Evolutionary conservation across 2,113 vertebrate species (phyloP).

Genomic region (Neofelis nebulosa): DNA sequence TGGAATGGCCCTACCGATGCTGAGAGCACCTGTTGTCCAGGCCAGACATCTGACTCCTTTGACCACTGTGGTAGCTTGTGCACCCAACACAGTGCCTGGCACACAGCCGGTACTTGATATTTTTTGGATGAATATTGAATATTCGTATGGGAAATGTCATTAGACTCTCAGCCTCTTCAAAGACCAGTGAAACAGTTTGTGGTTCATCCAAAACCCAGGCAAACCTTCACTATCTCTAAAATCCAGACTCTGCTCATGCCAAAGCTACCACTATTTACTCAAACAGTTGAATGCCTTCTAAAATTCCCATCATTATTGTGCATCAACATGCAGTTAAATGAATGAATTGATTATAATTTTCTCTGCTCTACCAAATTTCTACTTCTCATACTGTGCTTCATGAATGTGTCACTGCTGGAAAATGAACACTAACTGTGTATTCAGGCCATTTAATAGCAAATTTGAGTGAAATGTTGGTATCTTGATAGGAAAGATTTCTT

Average conservation of each 20-base stretch:
- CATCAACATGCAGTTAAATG: conserved; percentile 79
- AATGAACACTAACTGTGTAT: conserved; percentile 73
- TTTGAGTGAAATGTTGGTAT: conserved; percentile 70
- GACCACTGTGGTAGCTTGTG: not conserved
- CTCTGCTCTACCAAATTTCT: conserved; percentile 72
- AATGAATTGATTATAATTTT: conserved; percentile 80
- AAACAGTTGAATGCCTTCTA: conserved; percentile 68
- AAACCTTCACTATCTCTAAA: conserved; percentile 47
- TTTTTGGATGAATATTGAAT: not conserved
- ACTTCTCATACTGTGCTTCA: conserved; percentile 74
- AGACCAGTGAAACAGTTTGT: conserved; percentile 23
- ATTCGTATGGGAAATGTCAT: not conserved
- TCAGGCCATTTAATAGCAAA: conserved; percentile 68
- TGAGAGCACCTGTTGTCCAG: not conserved
- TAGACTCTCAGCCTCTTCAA: not conserved
- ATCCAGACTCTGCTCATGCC: conserved; percentile 44
- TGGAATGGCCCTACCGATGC: not conserved
- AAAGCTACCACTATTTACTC: conserved; percentile 69
- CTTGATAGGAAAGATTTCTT: conserved; percentile 72
- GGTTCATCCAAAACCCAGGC: conserved; percentile 6
- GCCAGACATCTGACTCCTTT: not conserved
- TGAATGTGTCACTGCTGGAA: conserved; percentile 73
- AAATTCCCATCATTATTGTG: conserved; percentile 71
- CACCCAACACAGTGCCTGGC: not conserved
- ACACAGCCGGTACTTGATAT: not conserved